phyloP scores from a whole-genome alignment of 2,113 vertebrate genomes.

The Mastomys coucha region DNA sequence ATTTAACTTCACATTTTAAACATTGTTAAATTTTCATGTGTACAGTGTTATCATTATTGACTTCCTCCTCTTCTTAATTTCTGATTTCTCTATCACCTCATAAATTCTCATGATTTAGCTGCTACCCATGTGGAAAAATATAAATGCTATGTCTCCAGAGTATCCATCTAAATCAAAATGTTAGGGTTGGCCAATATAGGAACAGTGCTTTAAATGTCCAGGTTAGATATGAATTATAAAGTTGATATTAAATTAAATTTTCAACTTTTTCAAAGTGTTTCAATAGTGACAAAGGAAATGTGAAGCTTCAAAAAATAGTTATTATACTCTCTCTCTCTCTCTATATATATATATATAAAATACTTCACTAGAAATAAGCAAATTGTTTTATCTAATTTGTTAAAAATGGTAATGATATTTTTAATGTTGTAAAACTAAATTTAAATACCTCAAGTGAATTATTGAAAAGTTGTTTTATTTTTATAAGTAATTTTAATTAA shows the following conservation, averaged over 20 bases:
- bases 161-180: not conserved
- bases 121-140: not conserved
- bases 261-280: not conserved
- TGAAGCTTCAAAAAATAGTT: not conserved
- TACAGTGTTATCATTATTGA: not conserved
- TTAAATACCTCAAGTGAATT: slow-evolving; percentile 23
- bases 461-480: not conserved
- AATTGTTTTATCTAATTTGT: not conserved
- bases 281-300: not conserved
- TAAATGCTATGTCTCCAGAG: not conserved
- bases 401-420: not conserved
- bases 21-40: not conserved
- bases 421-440: slow-evolving; percentile 27
- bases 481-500: not conserved
- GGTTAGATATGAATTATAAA: not conserved
- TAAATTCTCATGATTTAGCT: not conserved
- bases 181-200: not conserved
- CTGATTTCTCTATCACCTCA: not conserved
- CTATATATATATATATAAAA: not conserved
- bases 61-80: not conserved
- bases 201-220: not conserved
- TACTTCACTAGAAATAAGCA: not conserved
- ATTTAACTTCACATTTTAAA: not conserved
- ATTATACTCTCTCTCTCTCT: too few relatives aligned
- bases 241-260: not conserved